phyloP scores from a whole-genome alignment of 2,797 vertebrate genomes.

The Falco biarmicus region DNA sequence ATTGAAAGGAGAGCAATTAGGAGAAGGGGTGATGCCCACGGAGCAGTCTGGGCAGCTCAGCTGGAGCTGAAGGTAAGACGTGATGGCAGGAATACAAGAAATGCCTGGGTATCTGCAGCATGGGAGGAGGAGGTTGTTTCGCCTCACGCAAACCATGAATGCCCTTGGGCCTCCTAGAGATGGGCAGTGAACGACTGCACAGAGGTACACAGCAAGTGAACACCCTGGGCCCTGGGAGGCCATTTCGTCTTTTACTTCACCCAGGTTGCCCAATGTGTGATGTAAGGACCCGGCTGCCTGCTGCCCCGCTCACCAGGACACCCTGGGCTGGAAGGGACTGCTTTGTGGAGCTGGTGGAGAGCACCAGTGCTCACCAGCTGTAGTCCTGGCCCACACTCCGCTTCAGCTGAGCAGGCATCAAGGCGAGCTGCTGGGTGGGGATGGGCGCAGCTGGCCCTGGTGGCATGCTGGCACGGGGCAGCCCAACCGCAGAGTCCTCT shows the following conservation, averaged over 20 bases:
- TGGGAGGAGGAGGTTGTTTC: not conserved
- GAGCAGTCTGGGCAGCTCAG: not conserved
- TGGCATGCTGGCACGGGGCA: fast-evolving
- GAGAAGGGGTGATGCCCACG: not conserved
- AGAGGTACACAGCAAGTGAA: not conserved
- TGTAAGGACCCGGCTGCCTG: not conserved
- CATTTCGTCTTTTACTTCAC: not conserved
- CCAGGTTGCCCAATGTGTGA: fast-evolving
- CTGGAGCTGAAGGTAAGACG: not conserved
- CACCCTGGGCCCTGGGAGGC: not conserved
- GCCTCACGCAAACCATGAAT: fast-evolving
- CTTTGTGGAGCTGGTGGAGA: not conserved
- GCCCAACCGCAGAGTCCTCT: no score
- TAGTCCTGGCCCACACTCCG: not conserved
- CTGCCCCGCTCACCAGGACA: fast-evolving
- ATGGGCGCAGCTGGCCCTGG: not conserved
- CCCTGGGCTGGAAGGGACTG: not conserved
- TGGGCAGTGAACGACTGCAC: not conserved
- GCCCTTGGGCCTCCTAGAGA: not conserved
- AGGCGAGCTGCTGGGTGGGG: fast-evolving
- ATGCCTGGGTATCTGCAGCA: not conserved
- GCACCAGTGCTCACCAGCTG: not conserved
- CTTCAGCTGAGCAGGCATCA: fast-evolving
- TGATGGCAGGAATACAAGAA: not conserved
- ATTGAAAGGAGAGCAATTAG: not conserved